Evolutionary conservation across 2,113 vertebrate genomes (phyloP).

Genomic region (Cheilinus undulatus): DNA sequence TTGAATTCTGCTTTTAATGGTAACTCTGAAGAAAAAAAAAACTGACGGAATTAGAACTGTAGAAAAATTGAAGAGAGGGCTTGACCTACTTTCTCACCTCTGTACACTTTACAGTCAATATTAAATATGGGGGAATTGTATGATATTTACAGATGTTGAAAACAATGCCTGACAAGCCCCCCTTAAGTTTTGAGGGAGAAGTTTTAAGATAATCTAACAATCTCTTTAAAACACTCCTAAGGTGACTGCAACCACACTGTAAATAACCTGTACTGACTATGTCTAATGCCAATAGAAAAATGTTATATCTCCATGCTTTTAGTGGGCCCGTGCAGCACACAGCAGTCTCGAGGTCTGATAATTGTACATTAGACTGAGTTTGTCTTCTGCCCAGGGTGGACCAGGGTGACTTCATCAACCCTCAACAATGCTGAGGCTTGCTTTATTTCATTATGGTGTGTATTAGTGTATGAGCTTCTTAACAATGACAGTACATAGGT

Average conservation of each 20-base stretch:
- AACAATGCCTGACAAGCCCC: background rate
- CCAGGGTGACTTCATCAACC: background rate
- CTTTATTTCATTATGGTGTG: background rate
- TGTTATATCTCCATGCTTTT: too few relatives aligned
- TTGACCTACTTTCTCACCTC: background rate
- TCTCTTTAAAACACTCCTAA: too few relatives aligned
- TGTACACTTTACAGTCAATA: background rate
- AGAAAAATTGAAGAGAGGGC: background rate
- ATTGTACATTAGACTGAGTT: background rate
- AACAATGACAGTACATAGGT: background rate
- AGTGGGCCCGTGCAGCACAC: too few relatives aligned
- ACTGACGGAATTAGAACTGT: background rate
- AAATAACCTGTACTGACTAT: too few relatives aligned
- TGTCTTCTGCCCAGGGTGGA: too few relatives aligned
- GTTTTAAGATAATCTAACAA: too few relatives aligned
- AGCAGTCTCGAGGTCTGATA: too few relatives aligned
- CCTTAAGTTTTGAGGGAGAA: background rate
- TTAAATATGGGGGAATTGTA: background rate
- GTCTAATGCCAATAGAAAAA: too few relatives aligned
- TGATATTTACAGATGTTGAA: too few relatives aligned
- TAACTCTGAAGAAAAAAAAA: too few relatives aligned
- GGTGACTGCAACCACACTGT: too few relatives aligned
- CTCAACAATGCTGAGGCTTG: background rate
- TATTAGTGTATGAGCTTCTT: constrained; percentile 1
- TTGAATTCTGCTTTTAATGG: too few relatives aligned